Conservation (phyloP, 2,888 invertebrate species). For the Anoplius nigerrimus region DNA sequence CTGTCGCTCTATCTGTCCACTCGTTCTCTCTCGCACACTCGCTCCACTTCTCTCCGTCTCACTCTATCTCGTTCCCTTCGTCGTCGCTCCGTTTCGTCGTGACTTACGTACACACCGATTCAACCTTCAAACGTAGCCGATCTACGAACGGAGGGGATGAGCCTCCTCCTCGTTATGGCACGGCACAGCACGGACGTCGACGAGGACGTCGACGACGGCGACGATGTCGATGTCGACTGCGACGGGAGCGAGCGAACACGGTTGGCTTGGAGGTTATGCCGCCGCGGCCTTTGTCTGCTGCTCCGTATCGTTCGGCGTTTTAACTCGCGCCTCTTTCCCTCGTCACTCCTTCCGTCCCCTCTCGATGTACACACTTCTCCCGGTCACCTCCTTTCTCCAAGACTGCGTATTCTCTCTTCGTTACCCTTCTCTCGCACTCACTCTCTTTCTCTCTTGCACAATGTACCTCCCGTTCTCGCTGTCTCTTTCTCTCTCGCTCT, state of each 20-base stretch:
- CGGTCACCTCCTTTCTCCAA: not conserved
- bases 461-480: constrained; percentile 6
- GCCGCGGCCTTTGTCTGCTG: constrained; percentile 58
- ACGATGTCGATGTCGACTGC: constrained; percentile 11
- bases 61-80: too few species aligned
- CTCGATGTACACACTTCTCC: not conserved
- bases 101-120: not conserved
- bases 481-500: constrained; percentile 13
- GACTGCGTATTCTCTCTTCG: constrained; percentile 36
- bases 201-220: constrained; percentile 1
- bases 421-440: constrained; percentile 15
- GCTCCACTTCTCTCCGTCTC: too few species aligned
- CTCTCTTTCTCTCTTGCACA: constrained; percentile 19
- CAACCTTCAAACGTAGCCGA: too few species aligned
- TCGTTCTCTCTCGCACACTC: too few species aligned
- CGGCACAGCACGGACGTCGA: constrained; percentile 21
- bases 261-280: constrained; percentile 65
- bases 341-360: constrained; percentile 25
- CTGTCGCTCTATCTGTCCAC: not conserved
- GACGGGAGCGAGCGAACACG: constrained; percentile 31
- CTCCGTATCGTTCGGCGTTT: constrained; percentile 48
- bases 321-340: constrained; percentile 41
- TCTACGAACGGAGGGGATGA: not conserved
- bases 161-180: constrained; percentile 14
- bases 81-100: not conserved